Evolutionary conservation across 2,797 vertebrate genomes (phyloP), one percentile per base, ranked within the genome.

Genomic region (Sebastes iracundus): DNA sequence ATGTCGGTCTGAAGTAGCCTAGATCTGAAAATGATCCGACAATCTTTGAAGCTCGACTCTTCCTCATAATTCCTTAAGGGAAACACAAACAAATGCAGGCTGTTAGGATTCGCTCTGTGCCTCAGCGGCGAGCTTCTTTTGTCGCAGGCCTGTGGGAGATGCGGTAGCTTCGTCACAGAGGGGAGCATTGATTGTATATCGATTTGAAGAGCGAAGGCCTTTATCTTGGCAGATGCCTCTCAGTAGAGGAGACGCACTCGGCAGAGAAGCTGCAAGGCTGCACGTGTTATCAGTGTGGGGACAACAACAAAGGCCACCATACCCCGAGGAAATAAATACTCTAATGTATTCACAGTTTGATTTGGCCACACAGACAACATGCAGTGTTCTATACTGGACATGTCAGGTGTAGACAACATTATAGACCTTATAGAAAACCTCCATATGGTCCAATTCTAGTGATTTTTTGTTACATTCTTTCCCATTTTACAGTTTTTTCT

Each of bases 141-240:
- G 74, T 71, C 7, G 6, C 55, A 42, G 71, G 63, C 35, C 56
- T 75, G 81, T 28, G 49, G 77, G 69, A 80, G 68, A 80, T 18
- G 35, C 75, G 46, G 22, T 55, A 6, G 63, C 64, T 70, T 18
- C 23, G 75, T 82, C 75, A 46, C 80, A 80, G 12, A 27, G 73
- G 78, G 73, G 11, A 61, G 23, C 25, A 81, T 84, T 78, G 82
- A 89, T 87, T 72, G 46, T 58, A 20, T 74, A 90, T 85, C 59
- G 85, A 87, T 87, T 60, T 59, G 59, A 42, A 64, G 66, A 32
- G 30, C 16, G 42, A 46, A 70, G 61, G 66, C n/a, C 69, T 86
- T 86, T 72, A 64, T 63, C 77, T 67, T 18, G 30, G 49, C 42
- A 60, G 74, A 59, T 60, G 35, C 53, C 22, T 79, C 46, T 74